Conservation (phyloP, 2,797 vertebrate genomes). For the Spea hammondii region DNA sequence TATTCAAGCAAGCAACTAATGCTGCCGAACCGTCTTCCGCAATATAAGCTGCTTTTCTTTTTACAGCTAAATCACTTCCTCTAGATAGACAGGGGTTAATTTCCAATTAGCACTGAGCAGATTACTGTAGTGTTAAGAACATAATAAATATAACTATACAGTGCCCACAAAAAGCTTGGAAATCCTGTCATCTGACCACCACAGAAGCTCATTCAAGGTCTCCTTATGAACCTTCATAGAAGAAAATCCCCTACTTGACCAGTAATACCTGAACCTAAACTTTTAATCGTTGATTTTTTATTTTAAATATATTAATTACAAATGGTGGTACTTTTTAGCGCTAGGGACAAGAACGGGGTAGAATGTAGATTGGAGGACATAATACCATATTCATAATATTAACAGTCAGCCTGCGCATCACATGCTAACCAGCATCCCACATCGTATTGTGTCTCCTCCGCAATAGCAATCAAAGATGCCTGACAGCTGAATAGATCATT, state of each 20-base stretch:
- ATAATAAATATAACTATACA: constrained; percentile 51
- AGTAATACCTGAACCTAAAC: background rate
- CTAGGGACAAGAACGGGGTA: background rate
- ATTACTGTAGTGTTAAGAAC: constrained; percentile 55
- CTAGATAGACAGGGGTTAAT: constrained; percentile 43
- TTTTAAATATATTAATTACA: constrained; percentile 27
- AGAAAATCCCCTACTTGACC: constrained; percentile 41
- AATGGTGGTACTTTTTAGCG: constrained; percentile 37
- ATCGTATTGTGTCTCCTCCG: constrained; percentile 63
- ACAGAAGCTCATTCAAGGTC: constrained; percentile 57
- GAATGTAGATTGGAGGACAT: background rate
- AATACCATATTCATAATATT: constrained; percentile 30
- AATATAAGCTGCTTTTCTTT: background rate
- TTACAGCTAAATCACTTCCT: background rate
- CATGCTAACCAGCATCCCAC: constrained; percentile 58
- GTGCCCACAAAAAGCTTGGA: constrained; percentile 43
- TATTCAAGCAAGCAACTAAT: too few relatives aligned
- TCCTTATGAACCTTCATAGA: constrained; percentile 38
- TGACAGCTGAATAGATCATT: constrained; percentile 59
- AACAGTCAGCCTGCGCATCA: constrained; percentile 50
- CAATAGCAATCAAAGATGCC: constrained; percentile 59
- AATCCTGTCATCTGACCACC: constrained; percentile 54
- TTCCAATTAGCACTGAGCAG: constrained; percentile 62
- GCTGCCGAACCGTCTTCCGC: too few relatives aligned
- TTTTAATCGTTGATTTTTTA: constrained; percentile 12